phyloP scores from a whole-genome alignment of 2,113 vertebrate species.

The Myrmophylax atrothorax region DNA sequence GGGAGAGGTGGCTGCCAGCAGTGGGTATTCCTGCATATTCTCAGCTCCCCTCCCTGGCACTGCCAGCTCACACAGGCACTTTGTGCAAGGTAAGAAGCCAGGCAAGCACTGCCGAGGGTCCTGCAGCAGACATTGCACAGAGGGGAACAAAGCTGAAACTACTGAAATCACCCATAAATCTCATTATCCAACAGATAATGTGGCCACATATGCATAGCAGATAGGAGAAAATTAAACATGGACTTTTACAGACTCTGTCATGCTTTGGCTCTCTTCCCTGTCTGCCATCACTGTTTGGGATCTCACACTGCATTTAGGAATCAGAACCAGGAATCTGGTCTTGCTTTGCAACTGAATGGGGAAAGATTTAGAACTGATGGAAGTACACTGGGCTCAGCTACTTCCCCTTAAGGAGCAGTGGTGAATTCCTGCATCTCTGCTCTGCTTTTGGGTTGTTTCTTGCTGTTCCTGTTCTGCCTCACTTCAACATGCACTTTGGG shows the following conservation, averaged over 20 bases:
- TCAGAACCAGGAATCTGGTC: not conserved
- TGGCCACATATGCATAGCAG: not conserved
- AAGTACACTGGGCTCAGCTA: not conserved
- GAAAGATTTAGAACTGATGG: not conserved
- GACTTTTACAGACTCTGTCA: not conserved
- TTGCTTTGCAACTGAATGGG: not conserved
- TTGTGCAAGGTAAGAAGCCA: not conserved
- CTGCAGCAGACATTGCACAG: not conserved
- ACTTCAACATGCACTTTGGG: not conserved
- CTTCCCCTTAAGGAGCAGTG: not conserved
- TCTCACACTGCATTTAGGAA: not conserved
- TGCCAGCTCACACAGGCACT: not conserved
- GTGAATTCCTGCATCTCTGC: not conserved
- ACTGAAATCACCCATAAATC: not conserved
- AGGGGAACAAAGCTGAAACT: not conserved
- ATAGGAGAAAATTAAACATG: not conserved
- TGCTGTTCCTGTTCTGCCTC: not conserved
- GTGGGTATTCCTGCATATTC: not conserved
- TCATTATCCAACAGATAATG: not conserved
- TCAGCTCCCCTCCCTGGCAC: not conserved
- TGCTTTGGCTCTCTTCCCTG: not conserved
- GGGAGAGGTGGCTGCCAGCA: fast-evolving
- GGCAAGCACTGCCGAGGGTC: not conserved
- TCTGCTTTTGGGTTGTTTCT: not conserved
- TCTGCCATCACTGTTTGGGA: not conserved